Evolutionary conservation across 2,888 invertebrate species (phyloP).

Genomic region (Eupithecia exiguata): DNA sequence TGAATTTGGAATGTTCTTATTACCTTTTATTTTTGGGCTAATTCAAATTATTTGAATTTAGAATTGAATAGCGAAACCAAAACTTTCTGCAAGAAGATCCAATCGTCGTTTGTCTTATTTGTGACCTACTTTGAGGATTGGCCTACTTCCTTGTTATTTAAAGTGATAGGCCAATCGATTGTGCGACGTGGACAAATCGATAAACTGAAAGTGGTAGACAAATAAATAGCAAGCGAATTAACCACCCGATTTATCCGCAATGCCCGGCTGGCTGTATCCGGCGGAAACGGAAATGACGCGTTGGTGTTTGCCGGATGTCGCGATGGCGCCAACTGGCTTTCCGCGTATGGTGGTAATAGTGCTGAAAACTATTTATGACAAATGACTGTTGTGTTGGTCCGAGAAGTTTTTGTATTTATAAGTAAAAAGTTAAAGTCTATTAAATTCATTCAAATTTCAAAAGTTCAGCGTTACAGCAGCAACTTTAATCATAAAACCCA

Average conservation of each 20-base stretch:
- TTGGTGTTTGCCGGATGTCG: conserved; percentile 66
- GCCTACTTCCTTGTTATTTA: background rate
- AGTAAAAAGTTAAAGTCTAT: background rate
- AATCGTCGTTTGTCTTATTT: background rate
- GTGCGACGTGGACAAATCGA: background rate
- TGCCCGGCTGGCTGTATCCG: conserved; percentile 64
- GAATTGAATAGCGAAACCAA: background rate
- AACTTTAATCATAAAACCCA: background rate
- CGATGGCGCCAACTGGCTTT: conserved; percentile 56
- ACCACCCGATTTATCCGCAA: conserved; percentile 74
- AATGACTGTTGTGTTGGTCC: background rate
- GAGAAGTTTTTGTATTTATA: background rate
- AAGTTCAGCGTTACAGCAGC: background rate
- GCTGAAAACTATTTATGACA: conserved; percentile 19
- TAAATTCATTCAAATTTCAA: background rate
- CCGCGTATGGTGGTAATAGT: conserved; percentile 22
- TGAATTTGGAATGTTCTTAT: background rate
- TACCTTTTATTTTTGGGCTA: background rate
- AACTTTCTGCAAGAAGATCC: background rate
- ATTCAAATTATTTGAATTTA: background rate
- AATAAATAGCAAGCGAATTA: conserved; percentile 67
- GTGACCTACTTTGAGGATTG: background rate
- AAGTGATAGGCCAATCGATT: background rate
- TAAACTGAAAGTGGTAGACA: conserved; percentile 44
- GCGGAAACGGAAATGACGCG: conserved; percentile 72